These are phyloP conservation scores for Ptychoptera albimana DNA, from an alignment of 2,888 invertebrate genomes.

Conservation along the genomic window DNA sequence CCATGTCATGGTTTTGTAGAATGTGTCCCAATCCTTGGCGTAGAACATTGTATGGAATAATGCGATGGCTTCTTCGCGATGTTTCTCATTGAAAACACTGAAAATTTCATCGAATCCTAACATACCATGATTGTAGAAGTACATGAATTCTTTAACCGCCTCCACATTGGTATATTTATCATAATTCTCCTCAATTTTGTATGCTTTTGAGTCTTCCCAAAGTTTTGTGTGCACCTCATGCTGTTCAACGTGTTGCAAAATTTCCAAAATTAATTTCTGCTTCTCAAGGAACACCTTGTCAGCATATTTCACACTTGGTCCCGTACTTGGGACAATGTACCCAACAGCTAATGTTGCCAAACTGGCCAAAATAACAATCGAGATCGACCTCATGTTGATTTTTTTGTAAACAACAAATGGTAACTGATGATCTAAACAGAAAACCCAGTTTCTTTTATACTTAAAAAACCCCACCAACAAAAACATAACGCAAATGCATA, in stretches of 20 bases:
- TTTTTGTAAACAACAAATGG: neutral
- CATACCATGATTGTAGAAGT: conserved; percentile 37
- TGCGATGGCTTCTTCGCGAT: conserved; percentile 34
- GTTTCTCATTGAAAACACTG: conserved; percentile 25
- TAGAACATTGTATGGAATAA: conserved; percentile 41
- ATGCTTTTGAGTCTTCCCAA: conserved; percentile 7
- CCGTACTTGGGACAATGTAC: conserved; percentile 1
- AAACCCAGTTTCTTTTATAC: no score
- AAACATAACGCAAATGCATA: no score
- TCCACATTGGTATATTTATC: conserved; percentile 43
- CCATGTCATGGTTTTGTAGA: conserved; percentile 39
- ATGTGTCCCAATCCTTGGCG: conserved; percentile 42
- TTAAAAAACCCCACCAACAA: no score
- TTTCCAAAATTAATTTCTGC: conserved; percentile 10
- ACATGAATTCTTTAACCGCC: conserved; percentile 38
- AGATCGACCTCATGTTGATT: conserved; percentile 11
- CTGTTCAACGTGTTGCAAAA: conserved; percentile 9
- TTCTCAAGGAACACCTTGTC: conserved; percentile 8
- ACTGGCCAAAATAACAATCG: conserved; percentile 8
- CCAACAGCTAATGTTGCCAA: conserved; percentile 6
- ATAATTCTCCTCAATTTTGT: conserved; percentile 36
- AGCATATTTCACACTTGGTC: conserved; percentile 7
- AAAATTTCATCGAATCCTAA: conserved; percentile 27
- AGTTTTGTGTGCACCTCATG: conserved; percentile 8
- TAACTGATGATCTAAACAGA: neutral